Percentiles rank a stretch among this genome's conserved stretches.
Conservation (phyloP, 1,140 invertebrate species). For the Nylanderia fulva region DNA sequence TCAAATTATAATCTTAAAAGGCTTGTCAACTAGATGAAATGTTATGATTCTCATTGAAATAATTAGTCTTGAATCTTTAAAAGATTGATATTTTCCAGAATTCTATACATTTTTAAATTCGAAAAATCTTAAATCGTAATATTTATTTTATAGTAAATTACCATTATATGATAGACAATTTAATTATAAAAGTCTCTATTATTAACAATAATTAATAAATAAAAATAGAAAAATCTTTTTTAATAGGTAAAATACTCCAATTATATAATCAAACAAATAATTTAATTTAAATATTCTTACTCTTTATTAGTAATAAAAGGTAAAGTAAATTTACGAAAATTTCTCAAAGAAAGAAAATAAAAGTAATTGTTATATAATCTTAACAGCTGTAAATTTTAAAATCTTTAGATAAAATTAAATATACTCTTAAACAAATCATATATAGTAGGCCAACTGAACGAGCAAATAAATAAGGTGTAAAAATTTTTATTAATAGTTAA, state of each 20-base stretch:
- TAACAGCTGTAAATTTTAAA: not conserved
- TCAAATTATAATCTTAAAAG: not conserved
- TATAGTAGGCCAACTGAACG: too few relatives aligned
- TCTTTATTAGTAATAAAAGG: too few relatives aligned
- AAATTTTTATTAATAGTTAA: too few relatives aligned
- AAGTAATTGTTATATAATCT: not conserved
- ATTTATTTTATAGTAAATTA: too few relatives aligned
- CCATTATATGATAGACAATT: not conserved
- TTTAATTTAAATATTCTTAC: too few relatives aligned
- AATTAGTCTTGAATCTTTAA: not conserved
- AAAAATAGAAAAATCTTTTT: not conserved
- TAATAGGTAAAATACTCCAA: too few relatives aligned
- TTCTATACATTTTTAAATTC: not conserved
- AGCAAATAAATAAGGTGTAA: too few relatives aligned
- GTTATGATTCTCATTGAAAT: not conserved
- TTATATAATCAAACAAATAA: too few relatives aligned
- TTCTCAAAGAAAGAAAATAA: not conserved
- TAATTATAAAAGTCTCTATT: not conserved
- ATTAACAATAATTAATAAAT: not conserved
- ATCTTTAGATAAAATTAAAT: not conserved
- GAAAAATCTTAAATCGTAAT: too few relatives aligned
- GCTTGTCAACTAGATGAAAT: too few relatives aligned
- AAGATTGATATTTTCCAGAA: not conserved
- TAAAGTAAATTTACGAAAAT: too few relatives aligned
- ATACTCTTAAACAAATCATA: too few relatives aligned